phyloP scores from a whole-genome alignment of 2,888 invertebrate species.

The Molanna angustata region DNA sequence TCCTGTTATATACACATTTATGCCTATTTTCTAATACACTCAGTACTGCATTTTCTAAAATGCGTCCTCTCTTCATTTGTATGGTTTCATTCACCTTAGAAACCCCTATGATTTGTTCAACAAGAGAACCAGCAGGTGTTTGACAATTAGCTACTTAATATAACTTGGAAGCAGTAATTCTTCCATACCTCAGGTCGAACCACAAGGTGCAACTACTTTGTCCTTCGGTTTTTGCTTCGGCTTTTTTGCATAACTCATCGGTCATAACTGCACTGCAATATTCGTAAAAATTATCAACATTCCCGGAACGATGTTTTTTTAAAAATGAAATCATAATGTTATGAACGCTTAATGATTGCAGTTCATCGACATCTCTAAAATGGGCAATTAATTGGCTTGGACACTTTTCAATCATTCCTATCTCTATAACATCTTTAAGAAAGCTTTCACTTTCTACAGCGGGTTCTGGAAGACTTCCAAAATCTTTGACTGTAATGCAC shows the following conservation, averaged over 20 bases:
- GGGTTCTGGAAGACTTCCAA: too few relatives aligned
- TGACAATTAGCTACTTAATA: neutral
- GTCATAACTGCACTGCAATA: too few relatives aligned
- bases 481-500: too few relatives aligned
- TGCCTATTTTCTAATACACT: neutral
- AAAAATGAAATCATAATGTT: too few relatives aligned
- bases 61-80: neutral
- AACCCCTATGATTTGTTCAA: neutral
- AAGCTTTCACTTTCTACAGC: too few relatives aligned
- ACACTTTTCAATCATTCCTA: too few relatives aligned
- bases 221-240: neutral
- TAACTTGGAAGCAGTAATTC: neutral
- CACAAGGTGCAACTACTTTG: constrained; percentile 1
- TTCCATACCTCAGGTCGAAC: constrained; percentile 1
- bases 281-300: too few relatives aligned
- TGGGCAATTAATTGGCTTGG: too few relatives aligned
- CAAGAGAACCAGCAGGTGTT: neutral
- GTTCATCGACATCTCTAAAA: too few relatives aligned
- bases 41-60: constrained; percentile 1
- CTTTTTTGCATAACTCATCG: constrained; percentile 1
- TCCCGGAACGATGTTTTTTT: too few relatives aligned
- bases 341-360: too few relatives aligned
- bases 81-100: neutral
- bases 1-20: neutral
- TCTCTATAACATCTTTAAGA: too few relatives aligned